phyloP scores from a whole-genome alignment of 2,888 invertebrate genomes.

The Stenchaetothrips biformis region DNA sequence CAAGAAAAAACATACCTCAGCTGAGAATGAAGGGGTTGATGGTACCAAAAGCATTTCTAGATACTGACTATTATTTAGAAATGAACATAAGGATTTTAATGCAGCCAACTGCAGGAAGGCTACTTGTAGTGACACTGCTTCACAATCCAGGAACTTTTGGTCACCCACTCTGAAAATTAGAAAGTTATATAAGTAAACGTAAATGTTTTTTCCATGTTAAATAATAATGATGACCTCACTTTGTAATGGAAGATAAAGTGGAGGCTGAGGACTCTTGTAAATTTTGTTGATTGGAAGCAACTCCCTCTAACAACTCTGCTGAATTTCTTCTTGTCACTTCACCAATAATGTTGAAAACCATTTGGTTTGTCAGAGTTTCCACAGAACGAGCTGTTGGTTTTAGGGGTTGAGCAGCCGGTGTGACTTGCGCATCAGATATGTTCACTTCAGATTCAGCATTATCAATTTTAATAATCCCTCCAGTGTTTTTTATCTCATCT shows the following conservation, averaged over 20 bases:
- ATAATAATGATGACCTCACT: not conserved
- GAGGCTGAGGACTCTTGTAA: not conserved
- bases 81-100: slow-evolving; percentile 51
- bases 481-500: slow-evolving; percentile 29
- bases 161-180: slow-evolving; percentile 42
- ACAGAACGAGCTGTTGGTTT: slow-evolving; percentile 43
- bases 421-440: not conserved
- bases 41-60: slow-evolving; percentile 54
- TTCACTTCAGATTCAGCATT: not conserved
- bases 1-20: slow-evolving; percentile 32
- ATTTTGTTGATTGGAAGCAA: not conserved
- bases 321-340: slow-evolving; percentile 46
- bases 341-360: slow-evolving; percentile 52
- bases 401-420: not conserved
- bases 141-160: slow-evolving; percentile 47
- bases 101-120: slow-evolving; percentile 54
- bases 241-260: not conserved
- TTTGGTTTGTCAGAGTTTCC: slow-evolving; percentile 49
- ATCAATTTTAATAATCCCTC: not conserved
- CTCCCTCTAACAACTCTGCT: not conserved
- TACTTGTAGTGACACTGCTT: slow-evolving; percentile 49
- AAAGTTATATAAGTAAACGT: slow-evolving; percentile 33
- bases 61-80: slow-evolving; percentile 52
- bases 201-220: not conserved
- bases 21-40: slow-evolving; percentile 27